Percentiles rank a stretch among this genome's conserved stretches.
These are phyloP conservation scores for Gila orcuttii DNA, from an alignment of 2,113 vertebrate genomes.

Conservation along the genomic window DNA sequence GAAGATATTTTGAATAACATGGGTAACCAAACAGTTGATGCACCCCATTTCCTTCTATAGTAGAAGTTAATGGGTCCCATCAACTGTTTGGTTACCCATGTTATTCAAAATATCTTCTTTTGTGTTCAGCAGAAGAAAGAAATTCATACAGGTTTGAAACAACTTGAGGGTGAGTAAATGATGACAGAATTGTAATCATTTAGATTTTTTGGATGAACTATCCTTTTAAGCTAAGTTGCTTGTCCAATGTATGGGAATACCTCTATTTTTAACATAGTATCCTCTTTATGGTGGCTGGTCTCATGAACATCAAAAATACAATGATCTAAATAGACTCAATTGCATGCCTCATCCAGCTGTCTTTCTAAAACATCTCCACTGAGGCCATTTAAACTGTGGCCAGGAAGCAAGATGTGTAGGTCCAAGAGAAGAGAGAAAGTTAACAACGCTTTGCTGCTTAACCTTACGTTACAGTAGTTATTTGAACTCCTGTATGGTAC, in stretches of 20 bases:
- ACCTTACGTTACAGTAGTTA: slow-evolving; percentile 63
- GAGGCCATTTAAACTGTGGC: slow-evolving; percentile 36
- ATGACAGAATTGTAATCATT: background rate
- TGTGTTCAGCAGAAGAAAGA: too few relatives aligned
- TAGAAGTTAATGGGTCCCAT: too few relatives aligned
- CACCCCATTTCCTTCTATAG: too few relatives aligned
- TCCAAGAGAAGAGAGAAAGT: slow-evolving; percentile 60
- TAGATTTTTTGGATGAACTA: too few relatives aligned
- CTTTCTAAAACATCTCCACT: slow-evolving; percentile 13
- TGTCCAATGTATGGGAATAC: background rate
- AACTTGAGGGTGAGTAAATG: background rate
- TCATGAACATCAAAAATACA: background rate
- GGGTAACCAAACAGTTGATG: too few relatives aligned
- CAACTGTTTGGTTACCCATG: too few relatives aligned
- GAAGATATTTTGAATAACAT: background rate
- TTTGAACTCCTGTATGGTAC: slow-evolving; percentile 65
- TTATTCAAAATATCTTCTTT: too few relatives aligned
- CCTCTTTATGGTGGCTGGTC: background rate
- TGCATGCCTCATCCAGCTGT: slow-evolving; percentile 25
- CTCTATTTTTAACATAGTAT: slow-evolving; percentile 3
- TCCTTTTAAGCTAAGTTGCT: background rate
- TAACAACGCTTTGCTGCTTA: slow-evolving; percentile 58
- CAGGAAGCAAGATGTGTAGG: slow-evolving; percentile 38
- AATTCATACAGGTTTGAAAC: too few relatives aligned
- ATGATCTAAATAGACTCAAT: background rate